phyloP scores from a whole-genome alignment of 1,140 invertebrate genomes.

The Druon quercuslanigerum region DNA sequence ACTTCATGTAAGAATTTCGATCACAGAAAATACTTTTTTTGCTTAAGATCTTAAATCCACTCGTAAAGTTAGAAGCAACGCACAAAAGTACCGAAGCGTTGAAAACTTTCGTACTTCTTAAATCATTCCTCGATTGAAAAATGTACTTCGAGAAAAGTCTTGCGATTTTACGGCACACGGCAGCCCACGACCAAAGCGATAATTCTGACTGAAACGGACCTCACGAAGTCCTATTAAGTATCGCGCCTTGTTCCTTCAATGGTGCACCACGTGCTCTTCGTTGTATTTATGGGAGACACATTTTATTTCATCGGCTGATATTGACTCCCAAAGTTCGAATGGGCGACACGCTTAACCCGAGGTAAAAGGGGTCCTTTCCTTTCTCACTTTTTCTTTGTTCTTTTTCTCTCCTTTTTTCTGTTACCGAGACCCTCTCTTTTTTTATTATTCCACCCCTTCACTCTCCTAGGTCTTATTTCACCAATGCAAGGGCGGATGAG shows the following conservation, averaged over 20 bases:
- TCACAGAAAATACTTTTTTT: too few relatives aligned
- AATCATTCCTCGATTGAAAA: neutral
- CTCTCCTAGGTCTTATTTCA: conserved; percentile 3
- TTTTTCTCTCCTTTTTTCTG: conserved; percentile 1
- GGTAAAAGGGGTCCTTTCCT: neutral
- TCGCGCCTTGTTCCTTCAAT: conserved; percentile 41
- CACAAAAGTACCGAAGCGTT: too few relatives aligned
- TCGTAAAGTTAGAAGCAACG: too few relatives aligned
- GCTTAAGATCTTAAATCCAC: too few relatives aligned
- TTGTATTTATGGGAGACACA: conserved; percentile 49
- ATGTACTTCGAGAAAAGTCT: neutral
- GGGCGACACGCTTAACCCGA: neutral
- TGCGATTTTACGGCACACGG: neutral
- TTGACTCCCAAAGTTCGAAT: conserved; percentile 34
- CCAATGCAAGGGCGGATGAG: conserved; percentile 35
- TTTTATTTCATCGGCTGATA: conserved; percentile 50
- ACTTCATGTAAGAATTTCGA: too few relatives aligned
- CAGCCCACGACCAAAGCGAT: conserved; percentile 14
- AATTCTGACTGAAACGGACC: conserved; percentile 49
- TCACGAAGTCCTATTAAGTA: conserved; percentile 35
- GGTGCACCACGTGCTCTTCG: conserved; percentile 45
- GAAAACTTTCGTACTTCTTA: too few relatives aligned
- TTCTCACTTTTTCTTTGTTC: neutral
- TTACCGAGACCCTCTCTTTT: conserved; percentile 28
- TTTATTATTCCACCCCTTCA: neutral